These are phyloP conservation scores for Atta texana DNA, from an alignment of 1,140 invertebrate species.

Conservation along the genomic window DNA sequence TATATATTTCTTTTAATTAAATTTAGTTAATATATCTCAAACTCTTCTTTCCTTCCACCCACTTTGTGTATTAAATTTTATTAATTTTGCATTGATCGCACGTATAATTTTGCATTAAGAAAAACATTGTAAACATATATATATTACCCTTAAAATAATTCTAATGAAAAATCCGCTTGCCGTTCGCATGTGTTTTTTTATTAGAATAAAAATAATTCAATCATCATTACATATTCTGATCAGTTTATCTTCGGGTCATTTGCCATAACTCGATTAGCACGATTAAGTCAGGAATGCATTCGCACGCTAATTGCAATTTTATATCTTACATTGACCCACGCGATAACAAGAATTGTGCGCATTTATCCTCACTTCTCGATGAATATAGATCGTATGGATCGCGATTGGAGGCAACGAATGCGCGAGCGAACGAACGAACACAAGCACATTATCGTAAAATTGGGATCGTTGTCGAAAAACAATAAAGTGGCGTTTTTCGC, in stretches of 20 bases:
- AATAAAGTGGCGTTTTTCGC: conserved; percentile 34
- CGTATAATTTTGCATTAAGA: not conserved
- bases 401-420: not conserved
- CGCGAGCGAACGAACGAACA: not conserved
- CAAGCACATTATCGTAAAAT: conserved; percentile 10
- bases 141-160: not conserved
- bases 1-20: not conserved
- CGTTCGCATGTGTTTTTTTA: conserved; percentile 32
- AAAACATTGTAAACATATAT: not conserved
- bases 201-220: conserved; percentile 59
- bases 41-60: not conserved
- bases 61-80: not conserved
- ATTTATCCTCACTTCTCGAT: not conserved
- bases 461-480: conserved; percentile 12
- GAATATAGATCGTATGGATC: not conserved
- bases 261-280: conserved; percentile 40
- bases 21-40: not conserved
- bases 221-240: conserved; percentile 11
- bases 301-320: conserved; percentile 17
- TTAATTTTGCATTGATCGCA: not conserved
- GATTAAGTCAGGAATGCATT: conserved; percentile 35
- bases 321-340: not conserved
- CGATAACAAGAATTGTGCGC: conserved; percentile 1
- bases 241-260: conserved; percentile 17
- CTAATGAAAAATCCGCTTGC: not conserved